Evolutionary conservation across 2,888 invertebrate genomes (phyloP).

Genomic region (Disparrhopalites patrizii): DNA sequence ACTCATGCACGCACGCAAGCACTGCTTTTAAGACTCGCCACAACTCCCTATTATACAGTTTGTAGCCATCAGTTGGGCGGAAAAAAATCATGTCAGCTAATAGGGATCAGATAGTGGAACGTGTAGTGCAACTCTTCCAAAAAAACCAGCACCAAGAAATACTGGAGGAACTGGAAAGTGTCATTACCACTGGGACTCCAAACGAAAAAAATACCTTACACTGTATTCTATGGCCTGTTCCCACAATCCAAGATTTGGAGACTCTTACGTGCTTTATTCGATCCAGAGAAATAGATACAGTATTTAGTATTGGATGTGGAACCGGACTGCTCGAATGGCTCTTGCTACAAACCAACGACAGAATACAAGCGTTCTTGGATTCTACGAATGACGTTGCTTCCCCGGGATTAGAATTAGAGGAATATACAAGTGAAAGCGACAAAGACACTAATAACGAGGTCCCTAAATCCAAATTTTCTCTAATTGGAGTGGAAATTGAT

Average conservation of each 20-base stretch:
- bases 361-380: slow-evolving; percentile 29
- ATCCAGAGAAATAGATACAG: slow-evolving; percentile 49
- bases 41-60: too few relatives aligned
- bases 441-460: background rate
- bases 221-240: slow-evolving; percentile 69
- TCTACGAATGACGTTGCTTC: slow-evolving; percentile 24
- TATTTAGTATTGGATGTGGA: slow-evolving; percentile 74
- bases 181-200: background rate
- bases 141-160: slow-evolving; percentile 11
- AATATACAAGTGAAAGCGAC: background rate
- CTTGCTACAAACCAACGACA: slow-evolving; percentile 53
- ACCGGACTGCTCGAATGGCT: slow-evolving; percentile 80
- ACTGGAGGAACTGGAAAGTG: slow-evolving; percentile 1
- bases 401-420: too few relatives aligned
- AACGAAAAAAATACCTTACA: slow-evolving; percentile 27
- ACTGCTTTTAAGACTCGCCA: too few relatives aligned
- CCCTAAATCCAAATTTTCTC: slow-evolving; percentile 50
- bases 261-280: slow-evolving; percentile 55
- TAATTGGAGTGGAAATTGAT: slow-evolving; percentile 72
- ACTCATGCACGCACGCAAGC: too few relatives aligned
- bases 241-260: slow-evolving; percentile 61
- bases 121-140: slow-evolving; percentile 3
- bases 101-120: background rate
- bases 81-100: background rate
- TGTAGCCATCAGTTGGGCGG: too few relatives aligned